Evolutionary conservation across 2,113 vertebrate species (phyloP).

Genomic region (Pavo muticus): DNA sequence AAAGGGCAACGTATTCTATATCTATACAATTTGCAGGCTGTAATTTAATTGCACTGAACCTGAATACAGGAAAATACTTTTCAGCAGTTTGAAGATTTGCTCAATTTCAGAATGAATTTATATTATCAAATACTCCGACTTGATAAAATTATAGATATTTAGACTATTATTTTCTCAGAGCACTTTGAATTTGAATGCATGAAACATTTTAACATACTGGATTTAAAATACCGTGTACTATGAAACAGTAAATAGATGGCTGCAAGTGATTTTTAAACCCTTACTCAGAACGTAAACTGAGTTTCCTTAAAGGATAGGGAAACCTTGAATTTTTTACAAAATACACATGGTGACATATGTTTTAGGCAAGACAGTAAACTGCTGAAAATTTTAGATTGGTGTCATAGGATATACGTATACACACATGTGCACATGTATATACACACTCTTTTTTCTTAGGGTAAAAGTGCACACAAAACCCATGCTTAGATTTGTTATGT

Average conservation of each 20-base stretch:
- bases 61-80: neutral
- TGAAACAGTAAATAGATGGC: neutral
- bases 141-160: neutral
- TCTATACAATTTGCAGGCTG: neutral
- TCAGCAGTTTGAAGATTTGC: neutral
- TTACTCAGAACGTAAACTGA: constrained; percentile 5
- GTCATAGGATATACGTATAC: neutral
- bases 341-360: neutral
- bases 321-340: constrained; percentile 32
- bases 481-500: neutral
- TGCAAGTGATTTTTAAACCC: neutral
- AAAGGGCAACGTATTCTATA: neutral
- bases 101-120: neutral
- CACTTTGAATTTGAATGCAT: neutral
- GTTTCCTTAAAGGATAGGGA: constrained; percentile 31
- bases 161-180: neutral
- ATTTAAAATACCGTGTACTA: neutral
- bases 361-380: neutral
- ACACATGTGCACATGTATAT: accelerated
- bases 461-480: neutral
- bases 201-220: neutral
- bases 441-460: neutral
- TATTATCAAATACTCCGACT: neutral
- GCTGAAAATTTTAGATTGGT: neutral
- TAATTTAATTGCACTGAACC: neutral